These are phyloP conservation scores for Aelia acuminata DNA, from an alignment of 2,888 invertebrate genomes.

Conservation along the genomic window DNA sequence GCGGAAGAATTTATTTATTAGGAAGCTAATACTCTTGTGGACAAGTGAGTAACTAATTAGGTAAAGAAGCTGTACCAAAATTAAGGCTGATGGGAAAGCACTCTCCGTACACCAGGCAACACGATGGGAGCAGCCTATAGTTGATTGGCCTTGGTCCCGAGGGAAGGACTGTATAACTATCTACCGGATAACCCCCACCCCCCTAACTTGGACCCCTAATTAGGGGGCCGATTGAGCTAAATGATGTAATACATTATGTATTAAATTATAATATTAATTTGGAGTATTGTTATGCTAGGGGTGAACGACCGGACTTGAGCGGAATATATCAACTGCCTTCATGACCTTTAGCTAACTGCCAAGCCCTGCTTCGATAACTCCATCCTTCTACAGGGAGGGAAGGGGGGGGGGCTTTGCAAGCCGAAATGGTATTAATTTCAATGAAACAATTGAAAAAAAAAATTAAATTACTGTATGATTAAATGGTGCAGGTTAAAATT, in stretches of 20 bases:
- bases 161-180: too few species aligned
- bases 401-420: too few species aligned
- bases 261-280: background rate
- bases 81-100: background rate
- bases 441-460: too few species aligned
- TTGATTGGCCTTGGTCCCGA: too few species aligned
- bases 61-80: background rate
- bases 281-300: background rate
- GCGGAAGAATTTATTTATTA: too few species aligned
- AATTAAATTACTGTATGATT: too few species aligned
- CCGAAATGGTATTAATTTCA: too few species aligned
- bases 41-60: background rate
- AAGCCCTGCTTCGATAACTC: background rate
- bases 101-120: background rate
- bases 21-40: background rate
- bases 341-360: background rate
- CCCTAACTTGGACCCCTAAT: too few species aligned
- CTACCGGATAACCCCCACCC: too few species aligned
- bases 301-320: background rate
- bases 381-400: too few species aligned
- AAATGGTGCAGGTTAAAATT: too few species aligned
- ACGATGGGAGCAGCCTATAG: background rate
- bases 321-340: background rate
- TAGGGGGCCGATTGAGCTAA: background rate
- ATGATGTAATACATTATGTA: background rate